phyloP scores from a whole-genome alignment of 2,113 vertebrate genomes.

The Phalacrocorax carbo region DNA sequence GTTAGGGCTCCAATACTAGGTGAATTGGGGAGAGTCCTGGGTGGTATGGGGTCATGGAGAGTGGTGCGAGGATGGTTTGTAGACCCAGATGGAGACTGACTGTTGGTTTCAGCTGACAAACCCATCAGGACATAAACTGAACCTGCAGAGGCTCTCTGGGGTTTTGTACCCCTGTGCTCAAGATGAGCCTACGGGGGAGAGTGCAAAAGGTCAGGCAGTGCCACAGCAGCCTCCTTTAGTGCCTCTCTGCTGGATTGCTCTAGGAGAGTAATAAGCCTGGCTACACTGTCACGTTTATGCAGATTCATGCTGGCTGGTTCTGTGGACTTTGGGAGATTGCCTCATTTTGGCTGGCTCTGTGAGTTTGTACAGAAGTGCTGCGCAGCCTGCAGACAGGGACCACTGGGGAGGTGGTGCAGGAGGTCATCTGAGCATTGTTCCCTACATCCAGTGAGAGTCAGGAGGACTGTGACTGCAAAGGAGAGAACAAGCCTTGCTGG shows the following conservation, averaged over 20 bases:
- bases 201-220: fast-evolving
- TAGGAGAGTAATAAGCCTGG: neutral
- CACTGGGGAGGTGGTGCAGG: fast-evolving
- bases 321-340: fast-evolving
- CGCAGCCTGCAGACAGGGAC: neutral
- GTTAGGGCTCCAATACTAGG: fast-evolving
- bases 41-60: neutral
- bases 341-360: neutral
- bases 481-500: neutral
- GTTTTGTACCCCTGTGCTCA: neutral
- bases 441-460: fast-evolving
- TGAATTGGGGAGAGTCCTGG: neutral
- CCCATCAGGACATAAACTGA: fast-evolving
- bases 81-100: neutral
- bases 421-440: neutral
- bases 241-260: neutral
- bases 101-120: neutral
- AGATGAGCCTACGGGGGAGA: neutral
- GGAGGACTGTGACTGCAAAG: neutral
- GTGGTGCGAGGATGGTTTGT: neutral
- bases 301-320: fast-evolving
- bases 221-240: fast-evolving
- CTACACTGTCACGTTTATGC: fast-evolving
- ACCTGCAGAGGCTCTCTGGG: neutral
- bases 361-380: neutral